A percentile compares a stretch with the other conserved stretches of the same genome.
Evolutionary conservation across 2,797 vertebrate species (phyloP).

Genomic region (Chrysocyon brachyurus): DNA sequence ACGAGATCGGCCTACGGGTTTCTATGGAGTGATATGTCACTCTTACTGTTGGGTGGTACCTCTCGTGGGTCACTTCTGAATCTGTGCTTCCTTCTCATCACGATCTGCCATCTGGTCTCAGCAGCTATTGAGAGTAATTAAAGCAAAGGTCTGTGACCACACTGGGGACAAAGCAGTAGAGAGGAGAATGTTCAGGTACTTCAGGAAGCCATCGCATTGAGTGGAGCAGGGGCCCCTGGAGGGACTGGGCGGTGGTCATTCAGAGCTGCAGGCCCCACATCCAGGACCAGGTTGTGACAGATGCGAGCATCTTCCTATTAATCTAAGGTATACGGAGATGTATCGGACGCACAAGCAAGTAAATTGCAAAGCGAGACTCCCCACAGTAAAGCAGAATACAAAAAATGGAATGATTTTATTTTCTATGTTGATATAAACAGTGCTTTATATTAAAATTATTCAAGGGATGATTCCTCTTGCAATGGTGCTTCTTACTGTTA

Average conservation of each 20-base stretch:
- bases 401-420: background rate
- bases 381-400: background rate
- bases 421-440: background rate
- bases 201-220: background rate
- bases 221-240: background rate
- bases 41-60: background rate
- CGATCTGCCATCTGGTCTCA: conserved; percentile 35
- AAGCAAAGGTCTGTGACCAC: background rate
- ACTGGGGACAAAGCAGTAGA: background rate
- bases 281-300: background rate
- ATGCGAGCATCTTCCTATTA: background rate
- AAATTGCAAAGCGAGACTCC: background rate
- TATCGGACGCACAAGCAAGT: background rate
- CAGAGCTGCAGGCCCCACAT: background rate
- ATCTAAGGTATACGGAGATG: background rate
- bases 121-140: background rate
- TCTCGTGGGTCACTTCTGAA: conserved; percentile 37
- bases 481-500: background rate
- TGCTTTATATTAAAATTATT: background rate
- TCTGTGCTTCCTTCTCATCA: background rate
- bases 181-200: background rate
- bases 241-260: too few relatives aligned
- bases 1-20: background rate
- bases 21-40: background rate
- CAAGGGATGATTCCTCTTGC: background rate